Conservation (phyloP, 2,797 vertebrate species). For the Thripadectes ignobilis region DNA sequence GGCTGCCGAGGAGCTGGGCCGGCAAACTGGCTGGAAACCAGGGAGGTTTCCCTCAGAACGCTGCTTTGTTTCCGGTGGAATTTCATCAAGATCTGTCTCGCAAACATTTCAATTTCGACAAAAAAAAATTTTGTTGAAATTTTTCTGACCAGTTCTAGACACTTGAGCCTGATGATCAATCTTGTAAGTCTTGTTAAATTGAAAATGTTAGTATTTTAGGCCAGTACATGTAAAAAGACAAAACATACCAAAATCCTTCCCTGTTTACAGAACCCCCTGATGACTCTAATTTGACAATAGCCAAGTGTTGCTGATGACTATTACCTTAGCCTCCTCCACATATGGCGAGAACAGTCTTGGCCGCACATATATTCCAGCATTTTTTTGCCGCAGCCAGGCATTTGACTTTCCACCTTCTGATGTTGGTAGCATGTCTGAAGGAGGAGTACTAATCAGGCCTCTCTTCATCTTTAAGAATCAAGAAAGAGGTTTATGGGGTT, state of each 20-base stretch:
- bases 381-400: slow-evolving; percentile 95
- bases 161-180: slow-evolving; percentile 66
- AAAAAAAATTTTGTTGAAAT: slow-evolving; percentile 68
- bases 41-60: slow-evolving; percentile 71
- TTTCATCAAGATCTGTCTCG: slow-evolving; percentile 69
- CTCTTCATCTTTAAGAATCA: slow-evolving; percentile 89
- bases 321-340: slow-evolving; percentile 99
- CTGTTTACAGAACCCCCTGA: slow-evolving; percentile 23
- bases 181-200: slow-evolving; percentile 61
- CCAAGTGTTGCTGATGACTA: neutral
- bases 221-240: slow-evolving; percentile 54
- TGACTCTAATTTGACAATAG: neutral
- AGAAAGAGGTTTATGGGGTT: slow-evolving; percentile 12
- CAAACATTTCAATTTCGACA: slow-evolving; percentile 69
- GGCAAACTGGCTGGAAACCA: slow-evolving; percentile 71
- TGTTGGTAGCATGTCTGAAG: slow-evolving; percentile 96
- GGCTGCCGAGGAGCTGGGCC: slow-evolving; percentile 69
- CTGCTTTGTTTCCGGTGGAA: slow-evolving; percentile 68
- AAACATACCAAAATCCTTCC: slow-evolving; percentile 22
- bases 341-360: slow-evolving; percentile 96
- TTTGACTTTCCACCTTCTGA: slow-evolving; percentile 95
- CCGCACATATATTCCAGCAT: slow-evolving; percentile 93
- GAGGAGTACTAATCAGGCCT: slow-evolving; percentile 97
- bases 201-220: slow-evolving; percentile 62
- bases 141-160: slow-evolving; percentile 67